Conservation (phyloP, 1,140 invertebrate genomes). For the Drosophila tani region DNA sequence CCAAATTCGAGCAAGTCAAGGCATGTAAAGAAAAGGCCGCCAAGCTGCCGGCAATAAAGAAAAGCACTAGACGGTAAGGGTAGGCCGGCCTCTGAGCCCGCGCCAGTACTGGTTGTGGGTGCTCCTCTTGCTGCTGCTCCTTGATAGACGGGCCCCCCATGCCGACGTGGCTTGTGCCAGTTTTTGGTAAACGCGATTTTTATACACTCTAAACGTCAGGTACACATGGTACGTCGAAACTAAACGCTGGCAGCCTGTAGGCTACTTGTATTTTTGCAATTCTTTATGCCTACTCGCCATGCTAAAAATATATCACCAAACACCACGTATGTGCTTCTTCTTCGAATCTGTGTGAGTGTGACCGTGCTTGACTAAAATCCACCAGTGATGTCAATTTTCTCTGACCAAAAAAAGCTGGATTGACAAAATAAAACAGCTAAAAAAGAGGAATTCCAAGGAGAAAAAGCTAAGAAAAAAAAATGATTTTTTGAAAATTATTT, state of each 20-base stretch:
- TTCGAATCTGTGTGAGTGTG: no score
- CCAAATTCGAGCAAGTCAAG: slow-evolving; percentile 28
- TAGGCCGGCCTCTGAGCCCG: background rate
- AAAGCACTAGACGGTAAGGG: slow-evolving; percentile 45
- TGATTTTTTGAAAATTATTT: no score
- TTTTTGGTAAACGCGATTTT: background rate
- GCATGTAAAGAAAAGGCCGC: slow-evolving; percentile 59
- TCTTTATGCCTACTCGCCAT: background rate
- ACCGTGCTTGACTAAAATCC: no score
- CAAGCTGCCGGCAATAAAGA: slow-evolving; percentile 64
- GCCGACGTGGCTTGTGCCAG: slow-evolving; percentile 1
- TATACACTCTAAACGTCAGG: background rate
- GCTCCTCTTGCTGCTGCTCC: background rate
- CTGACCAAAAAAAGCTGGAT: no score
- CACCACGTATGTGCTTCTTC: slow-evolving; percentile 7
- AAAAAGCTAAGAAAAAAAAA: no score
- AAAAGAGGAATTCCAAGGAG: no score
- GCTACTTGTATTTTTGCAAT: background rate
- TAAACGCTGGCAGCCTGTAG: background rate
- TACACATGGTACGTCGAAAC: slow-evolving; percentile 7
- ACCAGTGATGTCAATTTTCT: no score
- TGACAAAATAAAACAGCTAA: no score
- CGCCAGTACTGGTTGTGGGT: background rate
- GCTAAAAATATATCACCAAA: background rate
- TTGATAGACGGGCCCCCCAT: slow-evolving; percentile 2